Percentiles rank a stretch among this genome's conserved stretches.
Conservation (phyloP, 2,113 vertebrate genomes). For the Suricata suricatta region DNA sequence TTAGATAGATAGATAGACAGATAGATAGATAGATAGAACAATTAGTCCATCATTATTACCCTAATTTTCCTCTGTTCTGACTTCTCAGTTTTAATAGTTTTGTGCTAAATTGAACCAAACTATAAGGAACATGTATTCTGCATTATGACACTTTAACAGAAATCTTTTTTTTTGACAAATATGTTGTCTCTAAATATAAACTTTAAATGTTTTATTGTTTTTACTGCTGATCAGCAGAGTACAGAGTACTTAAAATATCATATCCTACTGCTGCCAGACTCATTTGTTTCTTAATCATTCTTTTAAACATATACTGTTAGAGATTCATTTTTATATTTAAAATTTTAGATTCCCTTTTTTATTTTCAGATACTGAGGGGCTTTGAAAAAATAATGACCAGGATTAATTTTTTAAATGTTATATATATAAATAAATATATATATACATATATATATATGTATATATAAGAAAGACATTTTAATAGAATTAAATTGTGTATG, state of each 20-base stretch:
- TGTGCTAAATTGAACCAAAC: not conserved
- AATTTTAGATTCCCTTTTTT: not conserved
- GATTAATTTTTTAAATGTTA: not conserved
- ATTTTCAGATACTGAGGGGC: not conserved
- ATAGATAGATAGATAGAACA: no score
- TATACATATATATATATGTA: not conserved
- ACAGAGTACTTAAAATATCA: not conserved
- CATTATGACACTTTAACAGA: not conserved
- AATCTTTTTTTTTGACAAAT: conserved; percentile 33
- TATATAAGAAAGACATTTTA: not conserved
- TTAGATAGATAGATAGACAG: no score
- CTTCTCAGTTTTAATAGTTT: not conserved
- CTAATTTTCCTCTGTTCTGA: not conserved
- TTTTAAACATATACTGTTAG: not conserved
- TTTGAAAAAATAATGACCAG: not conserved
- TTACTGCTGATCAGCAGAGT: not conserved
- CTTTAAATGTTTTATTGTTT: conserved; percentile 3
- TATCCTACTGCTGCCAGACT: not conserved
- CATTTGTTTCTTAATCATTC: not conserved
- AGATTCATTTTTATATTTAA: not conserved
- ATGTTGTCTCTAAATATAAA: conserved; percentile 43
- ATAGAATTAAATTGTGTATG: not conserved
- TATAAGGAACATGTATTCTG: not conserved
- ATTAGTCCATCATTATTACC: no score
- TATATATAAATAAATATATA: not conserved